Evolutionary conservation across 2,888 invertebrate species (phyloP).

Genomic region (Fragum sueziense): DNA sequence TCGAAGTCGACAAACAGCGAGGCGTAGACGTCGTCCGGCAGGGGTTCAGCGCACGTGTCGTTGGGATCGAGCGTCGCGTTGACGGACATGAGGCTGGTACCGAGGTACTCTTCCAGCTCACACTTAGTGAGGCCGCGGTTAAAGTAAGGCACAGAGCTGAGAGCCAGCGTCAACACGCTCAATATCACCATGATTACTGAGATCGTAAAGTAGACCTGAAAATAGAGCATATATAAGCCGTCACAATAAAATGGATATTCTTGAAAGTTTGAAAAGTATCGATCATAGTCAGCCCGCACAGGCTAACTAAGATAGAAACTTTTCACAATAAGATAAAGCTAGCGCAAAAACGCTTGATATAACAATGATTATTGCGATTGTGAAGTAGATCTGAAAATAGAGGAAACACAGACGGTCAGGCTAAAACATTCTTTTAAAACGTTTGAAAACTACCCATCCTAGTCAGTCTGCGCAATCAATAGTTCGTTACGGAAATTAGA

Average conservation of each 20-base stretch:
- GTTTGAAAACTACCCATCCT: too few species aligned
- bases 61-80: constrained; percentile 11
- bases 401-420: neutral
- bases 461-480: too few species aligned
- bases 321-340: constrained; percentile 39
- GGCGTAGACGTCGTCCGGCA: constrained; percentile 35
- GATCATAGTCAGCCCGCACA: neutral
- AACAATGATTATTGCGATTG: constrained; percentile 53
- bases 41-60: constrained; percentile 37
- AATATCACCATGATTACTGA: constrained; percentile 57
- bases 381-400: constrained; percentile 15
- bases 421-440: too few species aligned
- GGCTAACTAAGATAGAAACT: neutral
- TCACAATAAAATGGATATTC: neutral
- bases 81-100: constrained; percentile 14
- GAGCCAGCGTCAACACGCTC: constrained; percentile 55
- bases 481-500: too few species aligned
- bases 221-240: neutral
- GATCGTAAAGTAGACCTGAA: constrained; percentile 31
- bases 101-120: constrained; percentile 51
- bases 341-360: constrained; percentile 53
- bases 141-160: constrained; percentile 58
- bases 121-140: constrained; percentile 50
- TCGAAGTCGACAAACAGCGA: constrained; percentile 32
- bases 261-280: neutral